Evolutionary conservation across 2,113 vertebrate species (phyloP).

Genomic region (Xyrauchen texanus): DNA sequence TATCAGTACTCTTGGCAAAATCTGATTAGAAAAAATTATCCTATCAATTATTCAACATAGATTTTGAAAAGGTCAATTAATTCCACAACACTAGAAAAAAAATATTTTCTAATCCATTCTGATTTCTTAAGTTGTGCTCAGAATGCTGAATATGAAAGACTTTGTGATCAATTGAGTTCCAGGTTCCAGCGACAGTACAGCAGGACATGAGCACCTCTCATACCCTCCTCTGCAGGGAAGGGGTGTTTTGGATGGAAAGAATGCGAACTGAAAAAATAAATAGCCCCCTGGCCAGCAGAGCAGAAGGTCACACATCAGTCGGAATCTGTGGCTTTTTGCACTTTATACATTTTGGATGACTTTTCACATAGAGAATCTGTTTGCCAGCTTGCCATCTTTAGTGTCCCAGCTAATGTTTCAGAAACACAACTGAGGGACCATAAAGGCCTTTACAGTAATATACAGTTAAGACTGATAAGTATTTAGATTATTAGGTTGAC

Average conservation of each 20-base stretch:
- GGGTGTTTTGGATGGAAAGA: slow-evolving; percentile 44
- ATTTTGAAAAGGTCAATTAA: background rate
- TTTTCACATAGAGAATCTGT: slow-evolving; percentile 16
- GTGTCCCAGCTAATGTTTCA: background rate
- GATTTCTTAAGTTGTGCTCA: background rate
- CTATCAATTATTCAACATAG: background rate
- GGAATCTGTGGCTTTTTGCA: slow-evolving; percentile 34
- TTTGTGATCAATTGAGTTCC: slow-evolving; percentile 16
- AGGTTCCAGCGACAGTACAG: slow-evolving; percentile 24
- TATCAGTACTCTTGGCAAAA: background rate
- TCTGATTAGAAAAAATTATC: too few species aligned
- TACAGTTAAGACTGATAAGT: background rate
- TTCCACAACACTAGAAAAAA: background rate
- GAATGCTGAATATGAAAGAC: slow-evolving; percentile 7
- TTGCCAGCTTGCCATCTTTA: slow-evolving; percentile 3
- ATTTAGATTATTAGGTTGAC: too few species aligned
- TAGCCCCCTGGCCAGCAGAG: slow-evolving; percentile 34
- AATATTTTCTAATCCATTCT: too few species aligned
- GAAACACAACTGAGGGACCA: background rate
- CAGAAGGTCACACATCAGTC: slow-evolving; percentile 20
- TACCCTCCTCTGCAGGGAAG: slow-evolving; percentile 33
- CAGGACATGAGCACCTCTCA: slow-evolving; percentile 17
- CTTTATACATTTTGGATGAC: slow-evolving; percentile 6
- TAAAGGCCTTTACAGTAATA: background rate
- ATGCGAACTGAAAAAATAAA: slow-evolving; percentile 35